Conservation (phyloP, 2,888 invertebrate species). For the Tryphoninae sp. region DNA sequence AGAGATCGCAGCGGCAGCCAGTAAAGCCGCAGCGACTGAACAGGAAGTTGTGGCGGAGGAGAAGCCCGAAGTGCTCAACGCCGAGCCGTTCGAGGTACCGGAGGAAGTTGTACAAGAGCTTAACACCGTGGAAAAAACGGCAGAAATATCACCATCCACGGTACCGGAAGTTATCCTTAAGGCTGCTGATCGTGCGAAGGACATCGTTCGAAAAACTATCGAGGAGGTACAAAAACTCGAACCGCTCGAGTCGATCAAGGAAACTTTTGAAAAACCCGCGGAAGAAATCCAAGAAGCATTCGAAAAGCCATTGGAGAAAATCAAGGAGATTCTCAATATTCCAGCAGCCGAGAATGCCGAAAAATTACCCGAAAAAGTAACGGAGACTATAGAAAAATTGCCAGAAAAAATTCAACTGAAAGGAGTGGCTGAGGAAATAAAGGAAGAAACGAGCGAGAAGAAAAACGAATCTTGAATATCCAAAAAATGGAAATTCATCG, state of each 20-base stretch:
- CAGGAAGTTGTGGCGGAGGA: slow-evolving; percentile 32
- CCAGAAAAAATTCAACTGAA: slow-evolving; percentile 26
- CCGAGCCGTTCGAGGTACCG: slow-evolving; percentile 58
- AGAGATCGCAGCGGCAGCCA: slow-evolving; percentile 62
- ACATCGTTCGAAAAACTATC: slow-evolving; percentile 47
- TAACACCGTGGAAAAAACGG: slow-evolving; percentile 17
- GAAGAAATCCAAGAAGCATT: slow-evolving; percentile 49
- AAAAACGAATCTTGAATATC: slow-evolving; percentile 51
- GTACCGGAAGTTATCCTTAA: slow-evolving; percentile 82
- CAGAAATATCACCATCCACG: slow-evolving; percentile 64
- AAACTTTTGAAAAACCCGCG: slow-evolving; percentile 36
- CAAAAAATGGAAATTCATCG: background rate
- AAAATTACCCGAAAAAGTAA: slow-evolving; percentile 8
- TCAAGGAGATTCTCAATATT: slow-evolving; percentile 29
- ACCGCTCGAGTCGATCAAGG: slow-evolving; percentile 31
- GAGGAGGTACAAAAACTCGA: slow-evolving; percentile 34
- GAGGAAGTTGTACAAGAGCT: slow-evolving; percentile 47
- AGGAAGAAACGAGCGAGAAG: slow-evolving; percentile 44
- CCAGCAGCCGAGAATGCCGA: slow-evolving; percentile 20
- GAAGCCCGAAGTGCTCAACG: slow-evolving; percentile 50
- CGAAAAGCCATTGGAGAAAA: slow-evolving; percentile 15
- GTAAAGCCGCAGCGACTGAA: slow-evolving; percentile 53
- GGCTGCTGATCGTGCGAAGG: slow-evolving; percentile 74
- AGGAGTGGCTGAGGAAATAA: slow-evolving; percentile 21
- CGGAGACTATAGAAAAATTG: slow-evolving; percentile 14